Base-by-base conservation (phyloP, 2,113 vertebrate species). In the Vidua chalybeata region DNA sequence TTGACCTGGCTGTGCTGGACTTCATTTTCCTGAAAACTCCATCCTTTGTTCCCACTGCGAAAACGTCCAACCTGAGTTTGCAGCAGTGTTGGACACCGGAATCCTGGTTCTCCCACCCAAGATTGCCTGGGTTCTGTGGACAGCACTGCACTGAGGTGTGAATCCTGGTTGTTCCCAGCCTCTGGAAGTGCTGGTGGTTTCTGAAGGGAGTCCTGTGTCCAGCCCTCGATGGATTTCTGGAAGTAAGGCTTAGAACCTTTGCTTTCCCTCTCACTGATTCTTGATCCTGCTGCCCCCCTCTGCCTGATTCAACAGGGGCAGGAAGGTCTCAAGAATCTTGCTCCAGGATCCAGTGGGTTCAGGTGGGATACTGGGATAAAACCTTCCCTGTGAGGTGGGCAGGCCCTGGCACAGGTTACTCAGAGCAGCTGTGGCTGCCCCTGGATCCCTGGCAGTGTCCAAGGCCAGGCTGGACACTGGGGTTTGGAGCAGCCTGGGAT, bases 41-140 rank as follows among this genome's bases (percentile, higher is more conserved):
- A 2, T 52, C 67, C 66, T 58, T 28, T 0, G 0, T 76, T 72
- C 62, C 30, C 2, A 1, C 28, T 10, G 28, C 0, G 0, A 75
- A 75, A 87, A 52, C 10, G 0, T 24, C 55, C 33, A 56, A 13
- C 48, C 43, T 66, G 46, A 75, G 26, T 62, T 74, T 45, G 39
- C 45, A 49, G 52, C 2, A 0, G 13, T 27, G 48, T 21, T 74
- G 17, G 72, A 90, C 89, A 37, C 46, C 1, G 2, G 6, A 28
- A 6, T 48, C 64, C 43, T 15, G 58, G 10, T 14, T 46, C 45
- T 37, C n/a, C 24, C n/a, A 3, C 2, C 7, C 8, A 56, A 20
- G 22, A 1, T 4, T 69, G n/a, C 61, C 27, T 3, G 16, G 10
- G 21, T 46, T n/a, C 5, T 13, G 0, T 3, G 7, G 64, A 1